Evolutionary conservation across 1,140 invertebrate genomes (phyloP).

Genomic region (Cyclina sinensis): DNA sequence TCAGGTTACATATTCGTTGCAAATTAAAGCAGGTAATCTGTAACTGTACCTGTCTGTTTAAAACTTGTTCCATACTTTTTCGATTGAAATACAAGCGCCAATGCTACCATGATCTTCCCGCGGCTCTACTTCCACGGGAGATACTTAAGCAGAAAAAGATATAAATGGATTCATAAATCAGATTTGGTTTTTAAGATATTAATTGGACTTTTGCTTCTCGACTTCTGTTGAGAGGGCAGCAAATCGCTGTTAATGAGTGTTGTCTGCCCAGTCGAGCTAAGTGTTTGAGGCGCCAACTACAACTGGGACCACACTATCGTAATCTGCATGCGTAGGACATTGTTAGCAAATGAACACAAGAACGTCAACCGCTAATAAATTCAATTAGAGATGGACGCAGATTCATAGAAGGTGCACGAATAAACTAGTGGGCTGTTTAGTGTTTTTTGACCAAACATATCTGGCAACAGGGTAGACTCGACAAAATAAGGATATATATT

Average conservation of each 20-base stretch:
- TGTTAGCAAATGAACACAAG: constrained; percentile 1
- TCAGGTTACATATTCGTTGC: not conserved
- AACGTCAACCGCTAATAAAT: constrained; percentile 28
- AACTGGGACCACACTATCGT: constrained; percentile 4
- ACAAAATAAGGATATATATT: not conserved
- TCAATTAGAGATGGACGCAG: constrained; percentile 30
- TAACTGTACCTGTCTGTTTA: constrained; percentile 31
- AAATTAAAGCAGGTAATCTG: constrained; percentile 36
- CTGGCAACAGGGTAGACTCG: not conserved
- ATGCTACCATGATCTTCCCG: not conserved
- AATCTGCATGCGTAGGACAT: constrained; percentile 23
- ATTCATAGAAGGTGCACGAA: constrained; percentile 13
- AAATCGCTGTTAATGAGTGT: constrained; percentile 25
- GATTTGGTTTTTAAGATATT: constrained; percentile 38
- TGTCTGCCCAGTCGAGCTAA: not conserved
- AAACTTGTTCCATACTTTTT: not conserved
- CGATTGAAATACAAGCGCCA: not conserved
- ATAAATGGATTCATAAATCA: constrained; percentile 41
- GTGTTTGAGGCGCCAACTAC: constrained; percentile 24
- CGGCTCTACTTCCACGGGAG: not conserved
- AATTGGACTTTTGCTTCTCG: not conserved
- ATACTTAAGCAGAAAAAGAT: not conserved
- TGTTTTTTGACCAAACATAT: not conserved
- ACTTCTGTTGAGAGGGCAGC: constrained; percentile 11
- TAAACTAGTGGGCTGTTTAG: not conserved